Base-by-base conservation (phyloP, 2,888 invertebrate genomes). In the Brenthis daphne region DNA sequence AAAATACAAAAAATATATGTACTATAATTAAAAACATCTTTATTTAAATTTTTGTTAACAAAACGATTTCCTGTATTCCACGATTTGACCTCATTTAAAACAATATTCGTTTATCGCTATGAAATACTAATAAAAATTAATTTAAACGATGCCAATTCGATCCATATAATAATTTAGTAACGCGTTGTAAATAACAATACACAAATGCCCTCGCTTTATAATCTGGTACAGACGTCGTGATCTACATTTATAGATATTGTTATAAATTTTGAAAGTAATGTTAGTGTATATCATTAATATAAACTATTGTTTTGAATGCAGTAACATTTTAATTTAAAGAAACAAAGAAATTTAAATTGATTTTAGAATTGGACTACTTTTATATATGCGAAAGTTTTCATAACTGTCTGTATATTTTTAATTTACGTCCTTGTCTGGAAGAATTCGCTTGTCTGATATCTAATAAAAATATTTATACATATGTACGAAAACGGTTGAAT, bases 161-260 rank as follows among this genome's bases (percentile, higher is more conserved):
- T 68, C 69, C 71, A 69, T 80, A 78, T 78, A 73, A 79, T 81
- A 75, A 80, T 82, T 86, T 85, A 81, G 86, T 74, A 76, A 79
- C 81, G 81, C 79, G 70, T 77, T 51, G 82, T 85, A 77, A 81
- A 79, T 73, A 71, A 76, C 74, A 73, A 74, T 67, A 54, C 14
- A 69, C 63, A 58, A 48, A 37, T 47, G 51, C 48, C 67, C 65
- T 65, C 67, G 58, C 65, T 54, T 51, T 58, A 50, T 55, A 53
- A 70, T 61, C 64, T 64, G 16, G 60, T 56, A 57, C 43, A 20
- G 29, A 57, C 56, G 8, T 60, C 60, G 60, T 29, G 64, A 47
- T 64, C 57, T 61, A 65, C 60, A 65, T 69, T 60, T 65, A 69
- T 43, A 60, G 50, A 60, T 60, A 60, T 60, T 60, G 60, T 50